A percentile compares a stretch with the other conserved stretches of the same genome.
Conservation (phyloP, 2,797 vertebrate species). For the Falco peregrinus region DNA sequence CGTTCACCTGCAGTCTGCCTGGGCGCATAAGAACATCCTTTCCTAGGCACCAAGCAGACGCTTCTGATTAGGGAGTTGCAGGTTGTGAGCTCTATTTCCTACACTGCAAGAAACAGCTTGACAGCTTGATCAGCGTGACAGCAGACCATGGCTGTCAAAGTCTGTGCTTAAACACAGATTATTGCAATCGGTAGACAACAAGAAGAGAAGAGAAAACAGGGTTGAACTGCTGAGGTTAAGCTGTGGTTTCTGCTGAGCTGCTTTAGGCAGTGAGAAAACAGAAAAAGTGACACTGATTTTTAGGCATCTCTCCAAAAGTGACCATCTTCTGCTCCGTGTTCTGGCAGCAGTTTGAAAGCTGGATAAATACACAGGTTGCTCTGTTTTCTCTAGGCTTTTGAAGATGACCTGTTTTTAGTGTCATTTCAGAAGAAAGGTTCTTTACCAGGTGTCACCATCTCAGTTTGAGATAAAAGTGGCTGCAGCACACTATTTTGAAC, state of each 20-base stretch:
- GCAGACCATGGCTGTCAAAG: constrained; percentile 1
- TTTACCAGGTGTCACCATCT: background rate
- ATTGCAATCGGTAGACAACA: background rate
- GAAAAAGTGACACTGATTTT: constrained; percentile 10
- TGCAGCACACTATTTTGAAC: background rate
- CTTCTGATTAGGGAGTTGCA: background rate
- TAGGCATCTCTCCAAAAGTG: background rate
- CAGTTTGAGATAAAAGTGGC: background rate
- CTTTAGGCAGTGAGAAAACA: background rate
- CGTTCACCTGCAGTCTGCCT: background rate
- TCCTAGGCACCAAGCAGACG: background rate
- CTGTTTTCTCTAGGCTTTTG: background rate
- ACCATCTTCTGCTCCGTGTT: background rate
- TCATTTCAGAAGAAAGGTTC: background rate
- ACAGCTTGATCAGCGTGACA: constrained; percentile 32
- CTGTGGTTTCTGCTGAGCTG: background rate
- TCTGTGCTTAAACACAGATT: background rate
- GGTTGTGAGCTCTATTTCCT: background rate
- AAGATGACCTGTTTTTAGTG: background rate
- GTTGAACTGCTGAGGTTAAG: background rate
- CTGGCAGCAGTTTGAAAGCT: background rate
- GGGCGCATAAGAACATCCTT: background rate
- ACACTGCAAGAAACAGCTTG: background rate
- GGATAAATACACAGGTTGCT: background rate
- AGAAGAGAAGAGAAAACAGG: background rate